A percentile compares a stretch with the other conserved stretches of the same genome.
phyloP scores from a whole-genome alignment of 2,797 vertebrate genomes.

The Diceros bicornis region DNA sequence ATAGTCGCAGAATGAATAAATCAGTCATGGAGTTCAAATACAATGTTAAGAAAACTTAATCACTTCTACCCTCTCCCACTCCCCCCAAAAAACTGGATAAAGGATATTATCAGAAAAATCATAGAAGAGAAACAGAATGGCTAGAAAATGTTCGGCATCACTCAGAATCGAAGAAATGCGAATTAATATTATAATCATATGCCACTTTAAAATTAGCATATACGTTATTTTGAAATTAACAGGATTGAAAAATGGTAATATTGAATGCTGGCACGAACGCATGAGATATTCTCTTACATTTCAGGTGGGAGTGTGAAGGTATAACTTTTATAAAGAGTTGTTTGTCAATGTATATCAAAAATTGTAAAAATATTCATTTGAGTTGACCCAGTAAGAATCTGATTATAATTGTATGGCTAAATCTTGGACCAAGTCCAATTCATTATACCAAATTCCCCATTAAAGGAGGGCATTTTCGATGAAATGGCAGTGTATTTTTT shows the following conservation, averaged over 20 bases:
- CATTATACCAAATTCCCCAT: background rate
- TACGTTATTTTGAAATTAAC: background rate
- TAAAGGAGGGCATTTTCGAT: background rate
- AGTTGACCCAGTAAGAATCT: background rate
- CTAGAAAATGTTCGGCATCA: background rate
- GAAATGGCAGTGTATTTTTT: background rate
- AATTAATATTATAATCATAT: background rate
- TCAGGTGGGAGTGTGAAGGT: background rate
- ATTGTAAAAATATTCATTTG: background rate
- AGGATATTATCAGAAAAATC: background rate
- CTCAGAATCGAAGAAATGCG: background rate
- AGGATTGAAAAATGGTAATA: background rate
- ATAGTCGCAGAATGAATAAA: background rate
- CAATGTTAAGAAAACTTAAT: background rate
- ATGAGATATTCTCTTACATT: background rate
- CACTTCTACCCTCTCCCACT: background rate
- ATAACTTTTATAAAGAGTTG: background rate
- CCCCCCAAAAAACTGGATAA: background rate
- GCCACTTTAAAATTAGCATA: background rate
- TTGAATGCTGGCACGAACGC: background rate
- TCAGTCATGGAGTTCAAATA: background rate
- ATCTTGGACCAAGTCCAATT: background rate
- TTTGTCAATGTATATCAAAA: background rate
- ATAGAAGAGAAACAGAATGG: background rate
- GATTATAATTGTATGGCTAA: background rate